Evolutionary conservation across 2,113 vertebrate genomes (phyloP), one percentile per base, ranked within the genome.

Genomic region (Mirounga angustirostris): DNA sequence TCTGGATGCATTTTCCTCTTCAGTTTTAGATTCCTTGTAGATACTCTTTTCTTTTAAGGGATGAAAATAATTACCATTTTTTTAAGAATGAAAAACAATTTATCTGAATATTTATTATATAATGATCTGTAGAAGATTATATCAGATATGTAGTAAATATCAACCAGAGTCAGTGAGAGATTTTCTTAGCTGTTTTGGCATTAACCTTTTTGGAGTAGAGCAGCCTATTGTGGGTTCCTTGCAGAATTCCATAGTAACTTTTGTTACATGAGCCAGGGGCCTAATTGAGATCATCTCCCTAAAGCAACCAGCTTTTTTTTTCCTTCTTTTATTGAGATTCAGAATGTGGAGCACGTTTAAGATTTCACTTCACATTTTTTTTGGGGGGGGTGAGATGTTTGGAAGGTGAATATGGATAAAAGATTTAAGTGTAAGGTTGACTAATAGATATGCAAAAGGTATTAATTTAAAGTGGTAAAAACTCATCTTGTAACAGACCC

Each of bases 401-500:
- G 30, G 58, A 56, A 95, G 33, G 50, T 83, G 26, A 94, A 56
- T 59, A 40, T 54, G 19, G 54, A 1, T 80, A 86, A 18, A 30
- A 96, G 33, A 95, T 67, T 87, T 54, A 46, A 40, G 40, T 40
- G 40, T 40, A 40, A 61, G 36, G 14, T 26, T 18, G 61, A 56
- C 43, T 54, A 46, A 43, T 19, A 33, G 50, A 67, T 50, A 1
- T 94, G 9, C 59, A 61, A 89, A 74, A 97, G 52, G 15, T 85
- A 58, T 84, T 93, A 26, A 88, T 79, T 79, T 94, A 95, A 74
- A 95, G 19, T 86, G 65, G 52, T 12, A 52, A 59, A 82, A 40
- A 79, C 52, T 14, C 26, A 71, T 82, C 50, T 69, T 74, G 1
- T 94, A 93, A 71, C 24, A 76, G 86, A 46, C 65, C 80, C 13